Evolutionary conservation across 1,140 invertebrate species (phyloP), one percentile per base, ranked within the genome.

Genomic region (Formica exsecta): DNA sequence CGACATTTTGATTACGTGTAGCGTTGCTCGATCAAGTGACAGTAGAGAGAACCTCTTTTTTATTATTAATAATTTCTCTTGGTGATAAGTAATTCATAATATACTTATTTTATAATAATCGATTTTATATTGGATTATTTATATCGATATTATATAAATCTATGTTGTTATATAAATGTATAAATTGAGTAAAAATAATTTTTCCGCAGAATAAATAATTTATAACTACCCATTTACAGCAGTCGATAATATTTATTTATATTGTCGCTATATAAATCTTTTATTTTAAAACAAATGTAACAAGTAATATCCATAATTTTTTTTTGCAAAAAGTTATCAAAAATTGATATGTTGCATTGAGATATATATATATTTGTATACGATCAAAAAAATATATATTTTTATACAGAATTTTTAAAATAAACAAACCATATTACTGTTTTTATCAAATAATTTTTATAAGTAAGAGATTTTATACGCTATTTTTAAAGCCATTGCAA

Each of bases 361-460:
- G n/a, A 19, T 36, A 29, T 1, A 22, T 9, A 29, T 19, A 13
- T 22, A 29, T 54, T 22, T 44, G 8, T 59, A 22, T 8, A 22
- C 9, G 8, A 11, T 61, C 3, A 3, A 71, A 70, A 51, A 36
- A 0, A 8, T 41, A 66, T 51, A n/a, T 32, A 51, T 32, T 22
- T 1, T 11, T 25, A 22, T 11, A 6, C 3, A 38, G 36, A 57
- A 41, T 44, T 76, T 41, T 38, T 44, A 4, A 41, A 29, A 32
- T 38, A 59, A 25, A 75, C 0, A n/a, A 5, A 32, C 3, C 7
- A 2, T 2, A 38, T 1, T 25, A 38, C 16, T 19, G 25, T 36
- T 68, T 36, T 68, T 8, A 41, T 80, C 8, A 48, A 66, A 80
- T 80, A 41, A 57, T 25, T 3, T 8, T 74, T 51, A 38, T 25